These are phyloP conservation scores for Oophaga pumilio DNA, from an alignment of 2,113 vertebrate species.

Conservation along the genomic window DNA sequence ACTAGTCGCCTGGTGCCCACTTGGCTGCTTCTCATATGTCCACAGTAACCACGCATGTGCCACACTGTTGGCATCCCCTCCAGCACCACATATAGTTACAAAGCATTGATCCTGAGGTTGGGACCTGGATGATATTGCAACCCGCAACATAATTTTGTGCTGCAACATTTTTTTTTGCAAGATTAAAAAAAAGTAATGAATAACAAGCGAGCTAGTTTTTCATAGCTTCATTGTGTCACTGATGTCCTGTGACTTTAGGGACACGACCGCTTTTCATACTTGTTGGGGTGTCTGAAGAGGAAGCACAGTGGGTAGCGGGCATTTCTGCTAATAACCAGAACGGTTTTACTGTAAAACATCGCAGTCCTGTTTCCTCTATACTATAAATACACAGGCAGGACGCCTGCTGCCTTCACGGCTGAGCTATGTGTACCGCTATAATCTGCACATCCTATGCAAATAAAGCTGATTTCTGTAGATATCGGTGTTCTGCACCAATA, in stretches of 20 bases:
- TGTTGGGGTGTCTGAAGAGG: not conserved
- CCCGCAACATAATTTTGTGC: not conserved
- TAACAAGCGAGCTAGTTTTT: not conserved
- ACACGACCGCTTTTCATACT: not conserved
- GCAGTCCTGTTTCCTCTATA: not conserved
- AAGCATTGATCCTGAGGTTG: no score
- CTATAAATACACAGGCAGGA: constrained; percentile 8
- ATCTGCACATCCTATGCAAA: not conserved
- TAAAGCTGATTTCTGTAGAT: no score
- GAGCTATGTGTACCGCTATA: no score
- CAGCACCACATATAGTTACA: no score
- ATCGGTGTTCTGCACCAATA: no score
- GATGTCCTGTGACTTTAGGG: not conserved
- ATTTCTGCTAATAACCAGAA: not conserved
- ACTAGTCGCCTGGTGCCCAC: no score
- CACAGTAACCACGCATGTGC: no score
- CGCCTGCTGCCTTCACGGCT: not conserved
- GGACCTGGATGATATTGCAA: no score
- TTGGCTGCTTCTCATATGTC: no score
- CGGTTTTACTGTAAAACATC: not conserved
- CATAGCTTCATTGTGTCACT: not conserved
- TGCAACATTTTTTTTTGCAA: not conserved
- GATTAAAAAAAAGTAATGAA: not conserved
- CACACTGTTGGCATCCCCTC: no score
- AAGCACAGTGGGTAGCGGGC: not conserved